phyloP scores from a whole-genome alignment of 2,888 invertebrate species.

The Drosophila dives region DNA sequence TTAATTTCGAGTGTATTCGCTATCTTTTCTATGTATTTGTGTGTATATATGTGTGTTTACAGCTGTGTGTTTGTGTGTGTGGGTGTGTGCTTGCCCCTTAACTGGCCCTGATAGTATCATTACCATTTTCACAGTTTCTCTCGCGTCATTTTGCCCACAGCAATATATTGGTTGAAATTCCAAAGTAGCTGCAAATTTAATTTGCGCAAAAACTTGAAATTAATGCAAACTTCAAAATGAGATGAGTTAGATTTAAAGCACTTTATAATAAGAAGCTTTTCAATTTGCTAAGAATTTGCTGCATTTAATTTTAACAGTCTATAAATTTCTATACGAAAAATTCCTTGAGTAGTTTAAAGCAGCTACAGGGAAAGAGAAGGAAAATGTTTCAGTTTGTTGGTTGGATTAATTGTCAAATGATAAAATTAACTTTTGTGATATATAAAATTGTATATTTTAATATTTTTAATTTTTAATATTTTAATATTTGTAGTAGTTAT shows the following conservation, averaged over 20 bases:
- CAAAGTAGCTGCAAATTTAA: constrained; percentile 36
- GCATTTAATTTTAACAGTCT: background rate
- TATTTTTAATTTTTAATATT: too few relatives aligned
- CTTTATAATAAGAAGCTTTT: background rate
- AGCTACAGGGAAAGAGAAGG: background rate
- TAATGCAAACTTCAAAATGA: background rate
- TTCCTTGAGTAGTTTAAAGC: background rate
- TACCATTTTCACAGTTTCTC: constrained; percentile 54
- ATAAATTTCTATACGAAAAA: background rate
- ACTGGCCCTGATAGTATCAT: constrained; percentile 69
- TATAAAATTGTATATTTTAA: background rate
- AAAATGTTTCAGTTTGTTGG: background rate
- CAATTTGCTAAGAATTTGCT: background rate
- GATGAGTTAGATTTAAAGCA: background rate
- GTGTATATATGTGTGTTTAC: constrained; percentile 15
- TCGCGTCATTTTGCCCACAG: constrained; percentile 5
- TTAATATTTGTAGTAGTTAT: too few relatives aligned
- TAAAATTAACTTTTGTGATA: background rate
- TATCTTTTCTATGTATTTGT: constrained; percentile 11
- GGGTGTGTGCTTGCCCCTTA: constrained; percentile 29
- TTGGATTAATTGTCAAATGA: background rate
- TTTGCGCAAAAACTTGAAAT: constrained; percentile 18
- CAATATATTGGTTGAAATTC: constrained; percentile 21
- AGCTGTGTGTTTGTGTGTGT: constrained; percentile 4
- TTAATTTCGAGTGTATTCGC: constrained; percentile 58